Conservation (phyloP, 2,888 invertebrate species). For the Dasysyrphus tricinctus region DNA sequence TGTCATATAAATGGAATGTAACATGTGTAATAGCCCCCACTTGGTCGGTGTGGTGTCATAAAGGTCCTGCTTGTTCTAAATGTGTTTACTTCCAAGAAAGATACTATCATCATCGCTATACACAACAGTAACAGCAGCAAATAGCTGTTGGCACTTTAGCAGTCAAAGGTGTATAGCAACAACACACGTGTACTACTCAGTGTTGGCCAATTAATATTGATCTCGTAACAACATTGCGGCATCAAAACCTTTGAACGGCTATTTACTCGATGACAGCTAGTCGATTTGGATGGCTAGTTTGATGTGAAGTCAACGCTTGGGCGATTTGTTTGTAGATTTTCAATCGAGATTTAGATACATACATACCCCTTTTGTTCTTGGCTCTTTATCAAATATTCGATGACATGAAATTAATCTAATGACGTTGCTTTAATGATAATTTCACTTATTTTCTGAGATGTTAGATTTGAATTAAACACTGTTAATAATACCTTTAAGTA, state of each 20-base stretch:
- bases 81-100: slow-evolving; percentile 28
- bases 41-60: slow-evolving; percentile 10
- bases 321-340: background rate
- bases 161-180: background rate
- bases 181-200: slow-evolving; percentile 5
- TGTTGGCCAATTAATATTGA: slow-evolving; percentile 59
- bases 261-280: slow-evolving; percentile 35
- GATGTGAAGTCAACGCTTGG: slow-evolving; percentile 2
- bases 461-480: too few species aligned
- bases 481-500: too few species aligned
- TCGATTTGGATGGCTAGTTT: slow-evolving; percentile 19
- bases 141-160: background rate
- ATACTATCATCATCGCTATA: slow-evolving; percentile 2
- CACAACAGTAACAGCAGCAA: slow-evolving; percentile 6
- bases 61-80: slow-evolving; percentile 20
- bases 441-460: too few species aligned
- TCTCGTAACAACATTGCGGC: slow-evolving; percentile 27
- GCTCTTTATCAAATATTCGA: background rate
- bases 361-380: background rate
- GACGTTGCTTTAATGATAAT: background rate
- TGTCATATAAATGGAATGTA: slow-evolving; percentile 23
- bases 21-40: slow-evolving; percentile 46
- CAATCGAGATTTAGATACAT: background rate
- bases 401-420: background rate
- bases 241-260: slow-evolving; percentile 41